Evolutionary conservation across 2,113 vertebrate species (phyloP), one percentile per base, ranked within the genome.

Genomic region (Zosterops japonicus): DNA sequence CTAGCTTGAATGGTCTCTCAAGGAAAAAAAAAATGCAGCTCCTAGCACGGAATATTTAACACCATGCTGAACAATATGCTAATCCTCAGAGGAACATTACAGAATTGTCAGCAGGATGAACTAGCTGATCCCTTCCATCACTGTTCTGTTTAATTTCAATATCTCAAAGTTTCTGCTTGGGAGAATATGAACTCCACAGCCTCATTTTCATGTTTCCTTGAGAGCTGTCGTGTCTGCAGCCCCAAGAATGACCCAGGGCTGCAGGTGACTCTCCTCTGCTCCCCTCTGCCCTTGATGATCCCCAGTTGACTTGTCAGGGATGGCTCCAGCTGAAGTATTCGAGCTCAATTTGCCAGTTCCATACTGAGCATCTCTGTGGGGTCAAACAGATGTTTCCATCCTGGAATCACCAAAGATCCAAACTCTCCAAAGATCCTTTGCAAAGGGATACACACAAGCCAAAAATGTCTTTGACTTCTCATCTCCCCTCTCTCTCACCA

Each of bases 31-130:
- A 33, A 59, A 59, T 35, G 4, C 52, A 77, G 29, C 29, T 94
- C 55, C 87, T 93, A 74, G 63, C 82, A 93, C 84, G 75, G 68
- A 85, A 83, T 93, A 92, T 81, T 80, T 95, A 92, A 97, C 87
- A 94, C 82, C 90, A 23, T 56, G 56, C 89, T 94, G 92, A 95
- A 96, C 93, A 96, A 96, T 77, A 88, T 95, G 94, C 87, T 97
- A 93, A 96, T 95, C 93, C 87, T 93, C 79, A 74, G 75, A 94
- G 93, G 90, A 92, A 70, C 71, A 9, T 80, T 92, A 60, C 50
- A 59, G 82, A 88, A 90, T 93, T 96, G 93, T 89, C 95, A 95
- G 89, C 87, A 92, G 95, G 93, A 94, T 92, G 93, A 96, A 70
- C 59, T 57, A 15, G 55, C 82, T 96, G 89, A 94, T 95, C 82